Evolutionary conservation across 1,140 invertebrate species (phyloP), one percentile per base, ranked within the genome.

Genomic region (Temnothorax curvispinosus): DNA sequence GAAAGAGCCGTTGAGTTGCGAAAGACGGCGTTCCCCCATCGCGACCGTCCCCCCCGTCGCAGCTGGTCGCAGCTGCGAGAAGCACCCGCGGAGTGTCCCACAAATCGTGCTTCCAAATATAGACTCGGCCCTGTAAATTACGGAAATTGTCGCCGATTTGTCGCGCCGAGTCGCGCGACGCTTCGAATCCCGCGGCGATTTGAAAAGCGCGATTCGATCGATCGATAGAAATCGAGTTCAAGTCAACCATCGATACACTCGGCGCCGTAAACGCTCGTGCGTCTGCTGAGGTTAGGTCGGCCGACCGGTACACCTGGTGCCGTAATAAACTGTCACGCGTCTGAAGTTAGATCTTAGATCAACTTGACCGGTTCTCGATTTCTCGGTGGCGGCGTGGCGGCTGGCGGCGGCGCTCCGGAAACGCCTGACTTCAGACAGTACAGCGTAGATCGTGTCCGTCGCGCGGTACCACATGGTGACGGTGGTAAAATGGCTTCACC

Each of bases 401-500:
- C 27, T 21, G 21, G 21, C 21, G 21, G 21, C 21, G 27, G 27
- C 27, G 27, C 27, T 27, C 27, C 27, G 27, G 27, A 27, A 27
- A 27, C 27, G 27, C 27, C 27, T 27, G 27, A 27, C 27, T 27
- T 27, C 27, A 27, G 27, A 27, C 27, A 1, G 27, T 27, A 27
- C 27, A 27, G 27, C 27, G 27, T 27, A 27, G 27, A 27, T 27
- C 27, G 27, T 27, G 27, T 27, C 27, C 27, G 76, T 88, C 87
- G 84, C 81, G 71, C 86, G 69, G 56, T 78, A 86, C 76, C 89
- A 91, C 89, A 91, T 91, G 90, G 87, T 90, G 87, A 91, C 80
- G 90, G 72, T 91, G 90, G 89, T 93, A 95, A 95, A 94, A 95
- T 95, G 95, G 94, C 95, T 93, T 93, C 92, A 86, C 89, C 88